Base-by-base conservation (phyloP, 2,888 invertebrate genomes). In the Ectemnius cavifrons region DNA sequence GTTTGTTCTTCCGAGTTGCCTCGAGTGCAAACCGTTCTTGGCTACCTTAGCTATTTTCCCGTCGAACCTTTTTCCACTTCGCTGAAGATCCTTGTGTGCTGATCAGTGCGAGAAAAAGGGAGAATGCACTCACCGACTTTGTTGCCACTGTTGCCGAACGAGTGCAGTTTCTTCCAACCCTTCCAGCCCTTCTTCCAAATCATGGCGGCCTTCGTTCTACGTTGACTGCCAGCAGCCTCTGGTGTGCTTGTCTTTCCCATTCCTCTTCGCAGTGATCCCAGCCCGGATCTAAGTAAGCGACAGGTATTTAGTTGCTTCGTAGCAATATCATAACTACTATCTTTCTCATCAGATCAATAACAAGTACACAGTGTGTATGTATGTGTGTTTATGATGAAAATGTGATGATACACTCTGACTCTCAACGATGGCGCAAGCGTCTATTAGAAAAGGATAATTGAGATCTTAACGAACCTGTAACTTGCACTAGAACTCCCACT, bases 401-500 rank as follows among this genome's bases (percentile, higher is more conserved):
- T 11, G 37, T 0, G 37, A 37, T 37, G 37, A 37, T 11, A 37
- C 8, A 8, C 11, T 37, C 8, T 37, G 37, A 37, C 37, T 37
- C 37, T 37, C 37, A 8, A 37, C 8, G 8, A 37, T 37, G 37
- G 11, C 8, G 37, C 37, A 37, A 37, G 37, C 11, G 8, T 6
- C 37, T 37, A 37, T 37, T 37, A 37, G 37, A 37, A 58, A 18
- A 20, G 45, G 27, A 57, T n/a, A 63, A 46, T 57, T 46, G 56
- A 46, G 47, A 45, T 76, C 57, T 47, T 47, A 75, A 72, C 71
- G 23, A 77, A 89, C 91, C 91, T 89, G 91, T 95, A 96, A 91
- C 96, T 96, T 81, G 95, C 95, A 91, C 95, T 95, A 88, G 95
- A 96, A 91, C 95, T 95, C 84, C 95, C 96, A 91, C 96, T 96